A percentile compares a stretch with the other conserved stretches of the same genome.
These are phyloP conservation scores for Coluber constrictor DNA, from an alignment of 2,797 vertebrate species.

Conservation along the genomic window DNA sequence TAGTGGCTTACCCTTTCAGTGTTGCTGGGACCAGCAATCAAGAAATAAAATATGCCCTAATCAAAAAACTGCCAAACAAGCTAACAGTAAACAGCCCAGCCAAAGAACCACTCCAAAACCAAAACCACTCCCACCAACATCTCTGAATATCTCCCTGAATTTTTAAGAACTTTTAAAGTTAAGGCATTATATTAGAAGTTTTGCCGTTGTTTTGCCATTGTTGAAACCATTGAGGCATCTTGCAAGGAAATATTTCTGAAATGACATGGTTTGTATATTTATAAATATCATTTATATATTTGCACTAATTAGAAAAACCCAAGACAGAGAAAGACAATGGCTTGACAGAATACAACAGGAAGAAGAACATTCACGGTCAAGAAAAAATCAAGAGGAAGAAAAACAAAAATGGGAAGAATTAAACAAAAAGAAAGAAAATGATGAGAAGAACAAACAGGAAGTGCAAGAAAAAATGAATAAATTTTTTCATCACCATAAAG, in stretches of 20 bases:
- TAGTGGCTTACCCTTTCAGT: neutral
- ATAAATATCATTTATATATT: neutral
- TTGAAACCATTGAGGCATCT: neutral
- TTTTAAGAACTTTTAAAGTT: neutral
- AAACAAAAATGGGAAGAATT: slow-evolving; percentile 74
- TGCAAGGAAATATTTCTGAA: neutral
- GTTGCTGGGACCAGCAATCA: neutral
- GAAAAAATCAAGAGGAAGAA: slow-evolving; percentile 79
- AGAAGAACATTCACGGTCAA: slow-evolving; percentile 77
- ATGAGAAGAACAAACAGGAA: slow-evolving; percentile 75
- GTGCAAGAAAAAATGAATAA: slow-evolving; percentile 84
- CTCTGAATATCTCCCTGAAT: neutral
- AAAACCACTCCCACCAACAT: neutral
- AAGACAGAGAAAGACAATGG: slow-evolving; percentile 71
- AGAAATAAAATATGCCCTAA: neutral
- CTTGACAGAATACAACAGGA: slow-evolving; percentile 67
- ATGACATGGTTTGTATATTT: neutral
- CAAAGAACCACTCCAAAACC: neutral
- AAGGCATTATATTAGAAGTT: neutral
- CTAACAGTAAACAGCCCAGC: neutral
- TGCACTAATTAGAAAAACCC: slow-evolving; percentile 39
- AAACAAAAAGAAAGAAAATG: slow-evolving; percentile 69
- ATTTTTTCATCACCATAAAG: slow-evolving; percentile 82
- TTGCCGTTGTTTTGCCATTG: neutral
- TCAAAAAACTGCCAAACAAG: neutral